Base-by-base conservation (phyloP, 1,140 invertebrate species). In the Aplysia californica region DNA sequence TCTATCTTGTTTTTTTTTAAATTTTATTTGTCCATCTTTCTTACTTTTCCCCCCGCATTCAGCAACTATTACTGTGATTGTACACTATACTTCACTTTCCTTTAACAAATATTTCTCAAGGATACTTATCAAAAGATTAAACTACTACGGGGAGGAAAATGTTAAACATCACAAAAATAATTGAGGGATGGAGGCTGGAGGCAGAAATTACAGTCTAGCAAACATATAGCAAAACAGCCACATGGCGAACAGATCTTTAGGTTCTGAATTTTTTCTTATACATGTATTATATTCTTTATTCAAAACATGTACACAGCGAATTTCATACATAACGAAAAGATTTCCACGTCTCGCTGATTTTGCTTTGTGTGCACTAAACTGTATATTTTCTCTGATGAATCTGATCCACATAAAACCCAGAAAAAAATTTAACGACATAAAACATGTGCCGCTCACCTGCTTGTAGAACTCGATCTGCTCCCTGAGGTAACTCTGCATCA, bases 391-490 rank as follows among this genome's bases (percentile, higher is more conserved):
- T 21, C 20, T 35, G n/a, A 39, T n/a, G 5, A 6, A 20, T 23
- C 5, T 38, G 4, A 26, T 20, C n/a, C 4, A 44, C 18, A 73
- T 50, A 56, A 35, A 23, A 21, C 44, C 0, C 4, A 38, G n/a
- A 69, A 35, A 5, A 35, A 23, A 38, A 26, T 3, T 65, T 31
- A 18, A 20, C 36, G 15, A 2, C 50, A 65, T 38, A 44, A 72
- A 38, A 67, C n/a, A 31, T 21, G 15, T 50, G 35, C 21, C 29
- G n/a, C 79, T 82, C 75, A 92, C 91, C 82, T 95, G 94, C 88
- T 95, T 93, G 91, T 98, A 98, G 90, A 98, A 98, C 50, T 92
- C 92, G 44, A 98, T 96, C 91, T 99, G 97, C 85, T 96, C 94
- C 73, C 91, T 91, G 55, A 99, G 91, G 87, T 96, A 98, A 73